Evolutionary conservation across 2,888 invertebrate genomes (phyloP), one percentile per base, ranked within the genome.

Genomic region (Buathra laborator): DNA sequence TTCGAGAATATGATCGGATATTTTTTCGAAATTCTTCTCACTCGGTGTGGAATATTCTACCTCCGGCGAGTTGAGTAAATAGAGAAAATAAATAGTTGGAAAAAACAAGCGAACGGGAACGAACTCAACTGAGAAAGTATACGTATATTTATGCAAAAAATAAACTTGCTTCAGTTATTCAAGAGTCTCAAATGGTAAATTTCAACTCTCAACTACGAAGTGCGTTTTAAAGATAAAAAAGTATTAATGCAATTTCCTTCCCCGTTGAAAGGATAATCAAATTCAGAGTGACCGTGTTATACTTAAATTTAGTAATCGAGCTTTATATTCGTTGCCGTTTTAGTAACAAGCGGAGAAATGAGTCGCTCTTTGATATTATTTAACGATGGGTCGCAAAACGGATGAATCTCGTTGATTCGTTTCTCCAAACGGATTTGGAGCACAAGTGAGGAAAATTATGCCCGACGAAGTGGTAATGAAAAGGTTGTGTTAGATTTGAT

Each of bases 401-500:
- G 6, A 19, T 29, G 59, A 59, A 14, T 24, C 59, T 59, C 59
- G 59, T 29, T 12, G 12, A 19, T 59, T 3, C 29, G 12, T 24
- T 29, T 59, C 24, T 24, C 14, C 59, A 24, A 46, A 14, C 9
- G 9, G 71, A 7, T 24, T 71, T 53, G 7, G 72, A 72, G 9
- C 44, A 48, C 16, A 16, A 56, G 72, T 32, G 37, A 44, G 19
- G 16, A 7, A 48, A 78, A 32, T 12, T 12, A 66, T 66, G 62
- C 53, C 43, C 19, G 46, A 46, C 66, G 24, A 56, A 71, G 43
- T 72, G 51, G 56, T 12, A 51, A 24, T 12, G 48, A 72, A 66
- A 48, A 43, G 48, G 78, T 84, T 82, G 75, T 72, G 77, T 74
- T 72, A 81, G 87, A 88, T 90, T 88, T 88, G 88, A 89, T 87